Percentiles rank a stretch among this genome's conserved stretches.
Evolutionary conservation across 2,797 vertebrate species (phyloP).

Genomic region (Zenarchopterus dispar): DNA sequence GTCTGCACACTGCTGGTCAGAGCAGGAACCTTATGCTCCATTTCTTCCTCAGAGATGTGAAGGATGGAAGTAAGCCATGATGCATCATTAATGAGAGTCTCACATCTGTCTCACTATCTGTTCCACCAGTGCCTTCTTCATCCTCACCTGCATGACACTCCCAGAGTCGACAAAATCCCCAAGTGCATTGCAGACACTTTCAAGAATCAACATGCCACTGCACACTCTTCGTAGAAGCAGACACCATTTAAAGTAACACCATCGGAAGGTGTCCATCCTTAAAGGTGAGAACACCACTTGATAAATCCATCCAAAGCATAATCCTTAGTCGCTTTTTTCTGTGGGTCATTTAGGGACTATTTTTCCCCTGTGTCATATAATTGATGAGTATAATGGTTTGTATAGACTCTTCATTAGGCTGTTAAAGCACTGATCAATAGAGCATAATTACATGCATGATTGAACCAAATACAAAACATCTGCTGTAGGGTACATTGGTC

Average conservation of each 20-base stretch:
- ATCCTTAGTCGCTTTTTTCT: conserved; percentile 17
- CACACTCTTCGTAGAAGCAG: neutral
- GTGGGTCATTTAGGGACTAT: conserved; percentile 7
- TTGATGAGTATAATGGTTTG: conserved; percentile 74
- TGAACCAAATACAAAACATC: conserved; percentile 47
- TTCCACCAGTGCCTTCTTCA: conserved; percentile 33
- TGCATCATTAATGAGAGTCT: conserved; percentile 82
- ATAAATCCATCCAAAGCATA: conserved; percentile 25
- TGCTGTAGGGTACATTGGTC: conserved; percentile 36
- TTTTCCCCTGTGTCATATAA: conserved; percentile 51
- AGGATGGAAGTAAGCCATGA: conserved; percentile 66
- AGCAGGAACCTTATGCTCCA: conserved; percentile 65
- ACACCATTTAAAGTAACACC: neutral
- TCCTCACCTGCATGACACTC: conserved; percentile 46
- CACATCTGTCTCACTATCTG: conserved; percentile 65
- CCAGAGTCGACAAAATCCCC: conserved; percentile 9
- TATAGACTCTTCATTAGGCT: conserved; percentile 77
- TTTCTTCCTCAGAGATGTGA: conserved; percentile 64
- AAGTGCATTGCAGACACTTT: conserved; percentile 11
- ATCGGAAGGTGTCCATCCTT: conserved; percentile 4
- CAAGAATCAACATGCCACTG: conserved; percentile 8
- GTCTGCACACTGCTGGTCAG: conserved; percentile 53
- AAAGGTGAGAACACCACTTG: conserved; percentile 7
- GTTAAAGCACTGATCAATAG: conserved; percentile 69
- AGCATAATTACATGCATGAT: conserved; percentile 69